phyloP scores from a whole-genome alignment of 2,113 vertebrate genomes.

The Suncus etruscus region DNA sequence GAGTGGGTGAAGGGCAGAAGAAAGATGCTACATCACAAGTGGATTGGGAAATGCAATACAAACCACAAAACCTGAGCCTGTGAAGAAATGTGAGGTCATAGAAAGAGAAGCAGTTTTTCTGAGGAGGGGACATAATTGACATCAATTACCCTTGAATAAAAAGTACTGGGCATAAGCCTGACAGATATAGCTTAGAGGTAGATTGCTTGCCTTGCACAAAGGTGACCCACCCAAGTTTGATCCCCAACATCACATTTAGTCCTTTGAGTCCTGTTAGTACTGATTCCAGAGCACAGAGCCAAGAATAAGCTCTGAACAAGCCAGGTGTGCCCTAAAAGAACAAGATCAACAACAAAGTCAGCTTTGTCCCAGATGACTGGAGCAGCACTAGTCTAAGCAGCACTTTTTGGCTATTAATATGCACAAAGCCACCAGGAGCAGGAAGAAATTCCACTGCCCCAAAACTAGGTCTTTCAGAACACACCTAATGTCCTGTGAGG shows the following conservation, averaged over 20 bases:
- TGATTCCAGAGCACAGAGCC: too few relatives aligned
- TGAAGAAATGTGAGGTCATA: background rate
- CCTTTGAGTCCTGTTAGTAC: too few relatives aligned
- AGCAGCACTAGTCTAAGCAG: background rate
- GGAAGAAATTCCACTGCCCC: background rate
- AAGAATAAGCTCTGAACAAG: too few relatives aligned
- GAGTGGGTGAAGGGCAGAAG: background rate
- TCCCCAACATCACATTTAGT: too few relatives aligned
- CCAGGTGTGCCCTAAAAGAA: too few relatives aligned
- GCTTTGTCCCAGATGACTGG: background rate
- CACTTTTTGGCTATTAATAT: background rate
- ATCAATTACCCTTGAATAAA: too few relatives aligned
- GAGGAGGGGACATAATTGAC: background rate
- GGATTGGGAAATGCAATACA: background rate
- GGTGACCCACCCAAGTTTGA: too few relatives aligned
- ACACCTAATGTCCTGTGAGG: background rate
- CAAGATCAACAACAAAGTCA: too few relatives aligned
- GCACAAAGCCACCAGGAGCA: fast-evolving
- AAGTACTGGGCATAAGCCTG: too few relatives aligned
- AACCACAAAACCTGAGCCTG: constrained; percentile 8
- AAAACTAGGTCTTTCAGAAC: background rate
- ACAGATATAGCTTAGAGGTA: too few relatives aligned
- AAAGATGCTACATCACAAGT: background rate
- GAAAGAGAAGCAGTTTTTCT: background rate
- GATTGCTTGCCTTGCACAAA: too few relatives aligned